These are phyloP conservation scores for Parascotia fuliginaria DNA, from an alignment of 2,888 invertebrate species.

Conservation along the genomic window DNA sequence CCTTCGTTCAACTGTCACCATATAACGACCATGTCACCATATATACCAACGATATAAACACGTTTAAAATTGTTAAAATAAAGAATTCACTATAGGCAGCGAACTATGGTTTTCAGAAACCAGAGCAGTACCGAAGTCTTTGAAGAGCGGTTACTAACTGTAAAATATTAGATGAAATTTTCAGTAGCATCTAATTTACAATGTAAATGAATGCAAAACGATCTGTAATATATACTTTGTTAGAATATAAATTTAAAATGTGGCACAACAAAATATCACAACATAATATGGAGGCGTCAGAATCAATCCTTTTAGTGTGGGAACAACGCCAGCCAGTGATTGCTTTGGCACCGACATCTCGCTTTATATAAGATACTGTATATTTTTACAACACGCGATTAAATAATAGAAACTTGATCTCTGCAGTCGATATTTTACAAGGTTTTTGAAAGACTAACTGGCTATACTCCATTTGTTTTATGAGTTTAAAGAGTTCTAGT, in stretches of 20 bases:
- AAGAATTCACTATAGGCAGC: no score
- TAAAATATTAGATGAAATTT: no score
- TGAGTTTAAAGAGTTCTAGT: neutral
- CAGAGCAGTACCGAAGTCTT: no score
- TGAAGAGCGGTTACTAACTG: no score
- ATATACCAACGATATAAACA: no score
- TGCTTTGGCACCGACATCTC: slow-evolving; percentile 54
- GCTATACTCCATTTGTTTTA: neutral
- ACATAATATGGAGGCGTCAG: slow-evolving; percentile 31
- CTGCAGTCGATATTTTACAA: neutral
- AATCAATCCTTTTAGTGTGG: slow-evolving; percentile 59
- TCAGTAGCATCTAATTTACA: no score
- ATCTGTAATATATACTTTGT: no score
- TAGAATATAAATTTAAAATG: neutral
- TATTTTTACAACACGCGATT: slow-evolving; percentile 30
- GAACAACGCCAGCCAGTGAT: slow-evolving; percentile 55
- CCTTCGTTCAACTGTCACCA: no score
- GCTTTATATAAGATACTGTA: slow-evolving; percentile 29
- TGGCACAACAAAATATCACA: neutral
- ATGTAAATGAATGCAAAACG: no score
- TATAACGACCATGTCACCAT: no score
- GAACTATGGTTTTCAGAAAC: no score
- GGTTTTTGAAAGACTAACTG: neutral
- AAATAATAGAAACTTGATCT: slow-evolving; percentile 11
- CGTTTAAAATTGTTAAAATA: no score